Conservation (phyloP, 2,113 vertebrate genomes). For the Microcebus jonahi region DNA sequence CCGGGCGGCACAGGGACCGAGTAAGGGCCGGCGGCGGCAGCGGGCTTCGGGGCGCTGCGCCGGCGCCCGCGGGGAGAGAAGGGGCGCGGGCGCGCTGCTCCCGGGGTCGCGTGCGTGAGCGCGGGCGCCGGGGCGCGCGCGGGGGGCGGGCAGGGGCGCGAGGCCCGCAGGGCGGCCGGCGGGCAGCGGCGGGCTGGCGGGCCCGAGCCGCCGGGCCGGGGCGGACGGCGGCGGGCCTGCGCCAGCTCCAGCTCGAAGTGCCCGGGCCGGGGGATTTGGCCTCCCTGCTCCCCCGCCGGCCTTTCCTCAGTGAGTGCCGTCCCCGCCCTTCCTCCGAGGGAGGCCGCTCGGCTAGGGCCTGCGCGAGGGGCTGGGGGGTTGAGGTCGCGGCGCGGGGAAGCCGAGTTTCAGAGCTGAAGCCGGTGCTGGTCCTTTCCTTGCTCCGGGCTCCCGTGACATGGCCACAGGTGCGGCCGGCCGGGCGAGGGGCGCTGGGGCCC, state of each 20-base stretch:
- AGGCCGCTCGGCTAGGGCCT: constrained; percentile 57
- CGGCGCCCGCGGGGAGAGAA: not conserved
- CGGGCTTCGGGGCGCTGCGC: not conserved
- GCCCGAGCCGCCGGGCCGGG: constrained; percentile 36
- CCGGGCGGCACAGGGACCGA: constrained; percentile 8
- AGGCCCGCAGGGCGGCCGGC: not conserved
- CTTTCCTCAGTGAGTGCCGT: constrained; percentile 56
- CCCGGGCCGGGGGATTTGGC: constrained; percentile 41
- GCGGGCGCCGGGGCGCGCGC: constrained; percentile 46
- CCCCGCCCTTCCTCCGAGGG: constrained; percentile 61
- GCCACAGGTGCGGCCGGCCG: constrained; percentile 71
- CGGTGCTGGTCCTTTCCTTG: not conserved
- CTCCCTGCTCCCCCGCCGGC: constrained; percentile 26
- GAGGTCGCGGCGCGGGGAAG: constrained; percentile 38
- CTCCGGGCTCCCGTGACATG: constrained; percentile 56
- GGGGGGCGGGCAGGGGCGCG: not conserved
- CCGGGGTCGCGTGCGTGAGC: constrained; percentile 59
- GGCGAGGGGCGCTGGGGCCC: not conserved
- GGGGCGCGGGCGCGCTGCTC: constrained; percentile 8
- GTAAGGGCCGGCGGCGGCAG: constrained; percentile 22
- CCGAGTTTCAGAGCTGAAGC: not conserved
- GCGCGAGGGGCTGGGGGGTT: constrained; percentile 38
- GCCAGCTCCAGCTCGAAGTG: constrained; percentile 15
- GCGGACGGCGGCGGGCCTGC: constrained; percentile 54
- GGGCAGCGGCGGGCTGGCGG: constrained; percentile 13